Evolutionary conservation across 2,113 vertebrate species (phyloP), one percentile per base, ranked within the genome.

Genomic region (Rhea pennata): DNA sequence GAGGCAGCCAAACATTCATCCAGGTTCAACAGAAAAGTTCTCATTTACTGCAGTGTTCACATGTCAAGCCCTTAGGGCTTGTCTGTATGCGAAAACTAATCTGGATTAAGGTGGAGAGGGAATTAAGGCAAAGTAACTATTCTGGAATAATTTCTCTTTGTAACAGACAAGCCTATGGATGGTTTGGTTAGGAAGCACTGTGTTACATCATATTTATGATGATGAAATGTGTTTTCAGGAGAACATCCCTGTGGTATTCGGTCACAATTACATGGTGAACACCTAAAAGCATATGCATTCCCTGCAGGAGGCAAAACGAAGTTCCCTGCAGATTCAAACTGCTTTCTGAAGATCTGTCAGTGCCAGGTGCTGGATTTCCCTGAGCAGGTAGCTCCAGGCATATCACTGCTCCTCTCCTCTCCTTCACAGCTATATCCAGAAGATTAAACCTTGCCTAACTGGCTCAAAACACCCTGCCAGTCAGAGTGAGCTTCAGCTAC

Each of bases 221-320:
- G 95, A 62, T 74, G 96, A 94, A 92, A 96, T 80, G 14, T 39
- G 7, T 92, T 94, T 92, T 93, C 84, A 96, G 94, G 94, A 88
- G 90, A 93, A 89, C 7, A 26, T 85, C 85, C 62, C 88, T 87
- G 85, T 2, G 71, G 81, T 92, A 58, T 93, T 96, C 69, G 80
- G 86, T 92, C 94, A 92, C 87, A 94, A 73, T 71, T 93, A 76
- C 5, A 0, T 46, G 90, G 83, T 3, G 3, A 92, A 76, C 72
- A 9, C 87, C 93, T 91, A 14, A 78, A 95, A 94, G 90, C 78
- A 44, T 71, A 75, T 85, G 62, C 74, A 73, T 95, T 95, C 93
- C 89, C 76, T 84, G 79, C 85, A 86, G 84, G 86, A 93, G 40
- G 64, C 76, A 51, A 92, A 87, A 46, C 15, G 50, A 61, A 85